These are phyloP conservation scores for Quadroppia sp. DNA, from an alignment of 2,888 invertebrate species.

Conservation along the genomic window DNA sequence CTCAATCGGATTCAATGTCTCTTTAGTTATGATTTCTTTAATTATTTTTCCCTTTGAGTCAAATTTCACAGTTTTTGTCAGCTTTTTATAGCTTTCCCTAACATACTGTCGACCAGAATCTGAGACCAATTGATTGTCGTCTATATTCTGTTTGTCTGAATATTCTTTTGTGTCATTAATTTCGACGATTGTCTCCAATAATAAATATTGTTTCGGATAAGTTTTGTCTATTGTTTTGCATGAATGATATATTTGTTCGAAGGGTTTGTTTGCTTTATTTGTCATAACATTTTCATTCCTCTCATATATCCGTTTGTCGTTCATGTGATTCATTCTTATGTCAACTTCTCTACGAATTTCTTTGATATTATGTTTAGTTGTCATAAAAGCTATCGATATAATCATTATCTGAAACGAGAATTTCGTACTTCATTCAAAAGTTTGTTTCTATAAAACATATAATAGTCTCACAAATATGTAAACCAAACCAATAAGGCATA, in stretches of 20 bases:
- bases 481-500: not conserved
- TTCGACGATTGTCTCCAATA: not conserved
- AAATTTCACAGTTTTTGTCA: not conserved
- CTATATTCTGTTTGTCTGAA: not conserved
- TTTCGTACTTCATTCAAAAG: not conserved
- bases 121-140: not conserved
- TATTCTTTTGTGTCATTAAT: constrained; percentile 1
- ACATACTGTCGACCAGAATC: not conserved
- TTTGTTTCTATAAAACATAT: not conserved
- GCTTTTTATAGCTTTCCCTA: not conserved
- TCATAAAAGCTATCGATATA: not conserved
- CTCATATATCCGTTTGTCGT: constrained; percentile 5
- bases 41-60: not conserved
- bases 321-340: not conserved
- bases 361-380: not conserved
- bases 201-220: not conserved
- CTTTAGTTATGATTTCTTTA: not conserved
- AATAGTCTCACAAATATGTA: not conserved
- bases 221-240: not conserved
- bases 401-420: not conserved
- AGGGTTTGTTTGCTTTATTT: not conserved
- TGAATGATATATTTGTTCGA: not conserved
- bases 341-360: not conserved
- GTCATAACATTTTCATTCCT: not conserved
- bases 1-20: not conserved